Evolutionary conservation across 2,888 invertebrate genomes (phyloP).

Genomic region (Leucophenga maculata): DNA sequence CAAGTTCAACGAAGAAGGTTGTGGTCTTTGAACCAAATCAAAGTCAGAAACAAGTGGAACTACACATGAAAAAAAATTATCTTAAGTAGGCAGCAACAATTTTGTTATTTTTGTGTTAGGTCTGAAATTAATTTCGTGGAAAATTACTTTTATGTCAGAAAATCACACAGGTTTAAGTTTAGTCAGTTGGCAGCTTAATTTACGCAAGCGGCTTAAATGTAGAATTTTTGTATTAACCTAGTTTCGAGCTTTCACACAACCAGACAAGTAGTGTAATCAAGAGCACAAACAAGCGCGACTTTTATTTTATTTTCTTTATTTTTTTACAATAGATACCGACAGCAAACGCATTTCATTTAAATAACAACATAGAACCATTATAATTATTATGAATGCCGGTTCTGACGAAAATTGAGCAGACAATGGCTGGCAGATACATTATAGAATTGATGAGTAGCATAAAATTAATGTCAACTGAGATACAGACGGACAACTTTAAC

Average conservation of each 20-base stretch:
- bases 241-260: no score
- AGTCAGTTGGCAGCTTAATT: no score
- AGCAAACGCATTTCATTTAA: slow-evolving; percentile 15
- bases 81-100: not conserved
- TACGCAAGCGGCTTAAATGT: no score
- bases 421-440: not conserved
- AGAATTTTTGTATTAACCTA: no score
- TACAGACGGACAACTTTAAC: slow-evolving; percentile 12
- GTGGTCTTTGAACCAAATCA: slow-evolving; percentile 12
- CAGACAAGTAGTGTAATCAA: no score
- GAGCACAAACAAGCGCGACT: no score
- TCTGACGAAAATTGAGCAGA: not conserved
- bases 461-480: slow-evolving; percentile 33
- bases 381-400: not conserved
- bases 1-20: slow-evolving; percentile 17
- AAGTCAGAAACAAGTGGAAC: not conserved
- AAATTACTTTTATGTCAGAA: not conserved
- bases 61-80: not conserved
- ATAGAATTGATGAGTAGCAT: slow-evolving; percentile 35
- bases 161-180: not conserved
- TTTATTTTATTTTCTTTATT: not conserved
- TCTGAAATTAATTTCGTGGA: not conserved
- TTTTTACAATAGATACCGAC: not conserved
- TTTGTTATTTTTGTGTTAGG: not conserved
- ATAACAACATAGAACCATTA: slow-evolving; percentile 12